Base-by-base conservation (phyloP, 2,797 vertebrate genomes). In the Natrix natrix region DNA sequence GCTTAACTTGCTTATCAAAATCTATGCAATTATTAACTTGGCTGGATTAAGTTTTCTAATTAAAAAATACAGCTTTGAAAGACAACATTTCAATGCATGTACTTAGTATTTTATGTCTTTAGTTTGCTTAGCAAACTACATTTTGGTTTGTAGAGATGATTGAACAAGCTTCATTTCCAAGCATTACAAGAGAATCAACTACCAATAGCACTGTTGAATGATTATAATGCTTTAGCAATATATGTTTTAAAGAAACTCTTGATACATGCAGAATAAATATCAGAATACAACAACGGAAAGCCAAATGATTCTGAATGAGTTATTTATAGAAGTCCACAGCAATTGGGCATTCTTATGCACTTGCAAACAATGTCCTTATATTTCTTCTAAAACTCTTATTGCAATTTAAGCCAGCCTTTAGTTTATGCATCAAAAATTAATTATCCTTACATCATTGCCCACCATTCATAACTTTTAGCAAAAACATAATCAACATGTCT, bases 401-500 rank as follows among this genome's bases (percentile, higher is more conserved):
- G 60, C 88, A 92, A 88, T 92, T n/a, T 14, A 61, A 52, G 54
- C 22, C n/a, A 90, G 86, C 14, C 8, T 86, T 86, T 26, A 89
- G 60, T 37, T 61, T 89, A 61, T 83, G 20, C 12, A 92, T 26
- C 88, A 89, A 78, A 91, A 57, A 88, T 59, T 12, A 69, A 92
- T 56, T 88, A 14, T 7, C 59, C 91, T 87, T 91, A 74, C 37
- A 0, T 0, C 54, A 93, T 86, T 86, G 28, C n/a, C 86, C 43
- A 56, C 16, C 37, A 59, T 59, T 16, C 16, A 60, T 59, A 60
- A 92, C 78, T 78, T 78, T 10, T 48, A 66, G 57, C 12, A 0
- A 93, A 94, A 93, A 14, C 48, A 89, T 22, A 92, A 94, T 59
- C 86, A 89, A 48, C 87, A 14, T 52, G 55, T 59, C 56, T 22